Evolutionary conservation across 2,888 invertebrate genomes (phyloP).

Genomic region (Tinea pellionella): DNA sequence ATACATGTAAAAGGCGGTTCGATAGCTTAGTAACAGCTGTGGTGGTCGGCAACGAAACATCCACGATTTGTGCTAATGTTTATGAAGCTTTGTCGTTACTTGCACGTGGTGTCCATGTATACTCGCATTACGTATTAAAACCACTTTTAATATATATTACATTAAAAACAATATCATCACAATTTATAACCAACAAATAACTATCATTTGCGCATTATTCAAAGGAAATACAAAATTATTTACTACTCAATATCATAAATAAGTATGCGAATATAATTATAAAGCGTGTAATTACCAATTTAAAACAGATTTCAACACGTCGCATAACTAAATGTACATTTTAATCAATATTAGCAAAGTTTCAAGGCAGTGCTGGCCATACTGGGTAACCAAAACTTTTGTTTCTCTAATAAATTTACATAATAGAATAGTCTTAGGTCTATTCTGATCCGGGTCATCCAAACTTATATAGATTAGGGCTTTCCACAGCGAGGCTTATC

Average conservation of each 20-base stretch:
- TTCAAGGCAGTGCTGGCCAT: neutral
- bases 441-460: slow-evolving; percentile 63
- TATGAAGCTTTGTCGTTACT: slow-evolving; percentile 43
- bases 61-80: slow-evolving; percentile 24
- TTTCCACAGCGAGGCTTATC: slow-evolving; percentile 62
- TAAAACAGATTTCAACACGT: slow-evolving; percentile 2
- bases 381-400: slow-evolving; percentile 55
- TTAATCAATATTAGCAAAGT: neutral
- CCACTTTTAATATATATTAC: slow-evolving; percentile 23
- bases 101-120: slow-evolving; percentile 35
- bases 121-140: slow-evolving; percentile 25
- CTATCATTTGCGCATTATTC: too few relatives aligned
- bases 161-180: neutral
- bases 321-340: slow-evolving; percentile 9
- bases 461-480: slow-evolving; percentile 64
- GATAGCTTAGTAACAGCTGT: neutral
- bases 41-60: neutral
- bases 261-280: neutral
- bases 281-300: neutral
- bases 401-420: slow-evolving; percentile 64
- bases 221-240: neutral
- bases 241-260: neutral
- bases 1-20: neutral
- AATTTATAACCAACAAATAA: neutral
- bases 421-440: slow-evolving; percentile 64